Percentiles rank a stretch among this genome's conserved stretches.
phyloP scores from a whole-genome alignment of 53 echinoderm and acorn worm genomes.

The Holothuria scabra region DNA sequence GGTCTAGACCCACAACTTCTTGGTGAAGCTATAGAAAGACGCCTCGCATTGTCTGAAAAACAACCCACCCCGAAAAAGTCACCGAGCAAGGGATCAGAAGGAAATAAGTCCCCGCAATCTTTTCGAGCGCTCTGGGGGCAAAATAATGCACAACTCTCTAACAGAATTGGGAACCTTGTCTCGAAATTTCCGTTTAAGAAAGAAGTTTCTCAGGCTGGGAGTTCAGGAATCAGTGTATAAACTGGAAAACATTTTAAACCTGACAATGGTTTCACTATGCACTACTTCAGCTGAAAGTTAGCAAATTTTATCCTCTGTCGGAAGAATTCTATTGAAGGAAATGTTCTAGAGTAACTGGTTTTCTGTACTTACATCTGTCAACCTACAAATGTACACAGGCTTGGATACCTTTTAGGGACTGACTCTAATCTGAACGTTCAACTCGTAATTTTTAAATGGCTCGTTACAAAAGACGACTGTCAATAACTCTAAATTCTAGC shows the following conservation, averaged over 20 bases:
- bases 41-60: conserved; percentile 68
- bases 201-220: conserved; percentile 51
- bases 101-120: conserved; percentile 72
- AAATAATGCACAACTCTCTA: conserved; percentile 66
- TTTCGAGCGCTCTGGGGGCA: conserved; percentile 80
- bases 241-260: background rate
- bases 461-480: too few relatives aligned
- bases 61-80: conserved; percentile 55
- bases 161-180: conserved; percentile 76
- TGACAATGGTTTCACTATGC: too few relatives aligned
- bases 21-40: conserved; percentile 94
- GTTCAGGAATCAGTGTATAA: conserved; percentile 37
- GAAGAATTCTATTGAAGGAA: too few relatives aligned
- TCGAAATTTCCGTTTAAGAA: conserved; percentile 86
- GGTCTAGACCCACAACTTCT: conserved; percentile 87
- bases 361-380: too few relatives aligned
- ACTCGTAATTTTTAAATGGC: too few relatives aligned
- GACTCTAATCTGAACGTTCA: too few relatives aligned
- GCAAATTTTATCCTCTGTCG: too few relatives aligned
- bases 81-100: conserved; percentile 58
- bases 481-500: too few relatives aligned
- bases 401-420: too few relatives aligned
- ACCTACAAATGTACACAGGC: too few relatives aligned
- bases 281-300: too few relatives aligned
- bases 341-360: too few relatives aligned